Evolutionary conservation across 2,113 vertebrate genomes (phyloP).

Genomic region (Carollia perspicillata): DNA sequence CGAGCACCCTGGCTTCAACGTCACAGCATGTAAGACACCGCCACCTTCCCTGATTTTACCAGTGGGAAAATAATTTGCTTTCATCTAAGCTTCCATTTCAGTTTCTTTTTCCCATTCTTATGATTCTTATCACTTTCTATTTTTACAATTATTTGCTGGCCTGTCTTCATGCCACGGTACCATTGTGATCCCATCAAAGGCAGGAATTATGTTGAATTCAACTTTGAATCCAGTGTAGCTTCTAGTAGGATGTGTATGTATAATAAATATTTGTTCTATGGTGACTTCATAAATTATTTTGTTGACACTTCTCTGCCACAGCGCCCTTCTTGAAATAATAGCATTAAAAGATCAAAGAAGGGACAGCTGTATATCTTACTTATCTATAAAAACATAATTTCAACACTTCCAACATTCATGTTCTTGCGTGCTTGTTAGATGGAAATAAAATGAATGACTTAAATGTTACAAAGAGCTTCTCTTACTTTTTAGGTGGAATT

Average conservation of each 20-base stretch:
- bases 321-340: conserved; percentile 3
- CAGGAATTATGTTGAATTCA: conserved; percentile 47
- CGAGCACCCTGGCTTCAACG: background rate
- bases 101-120: background rate
- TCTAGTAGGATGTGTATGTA: background rate
- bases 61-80: background rate
- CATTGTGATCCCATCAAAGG: conserved; percentile 36
- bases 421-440: background rate
- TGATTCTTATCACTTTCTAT: background rate
- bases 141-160: background rate
- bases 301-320: background rate
- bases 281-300: conserved; percentile 48
- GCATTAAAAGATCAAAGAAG: background rate
- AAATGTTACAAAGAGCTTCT: background rate
- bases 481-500: background rate
- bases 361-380: background rate
- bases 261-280: conserved; percentile 39
- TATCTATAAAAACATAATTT: background rate
- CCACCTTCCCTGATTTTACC: background rate
- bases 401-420: background rate
- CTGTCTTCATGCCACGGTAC: background rate
- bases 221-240: conserved; percentile 26
- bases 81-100: background rate
- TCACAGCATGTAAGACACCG: background rate
- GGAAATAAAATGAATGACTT: background rate